Conservation (phyloP, 2,797 vertebrate genomes). For the Darevskia mixta region DNA sequence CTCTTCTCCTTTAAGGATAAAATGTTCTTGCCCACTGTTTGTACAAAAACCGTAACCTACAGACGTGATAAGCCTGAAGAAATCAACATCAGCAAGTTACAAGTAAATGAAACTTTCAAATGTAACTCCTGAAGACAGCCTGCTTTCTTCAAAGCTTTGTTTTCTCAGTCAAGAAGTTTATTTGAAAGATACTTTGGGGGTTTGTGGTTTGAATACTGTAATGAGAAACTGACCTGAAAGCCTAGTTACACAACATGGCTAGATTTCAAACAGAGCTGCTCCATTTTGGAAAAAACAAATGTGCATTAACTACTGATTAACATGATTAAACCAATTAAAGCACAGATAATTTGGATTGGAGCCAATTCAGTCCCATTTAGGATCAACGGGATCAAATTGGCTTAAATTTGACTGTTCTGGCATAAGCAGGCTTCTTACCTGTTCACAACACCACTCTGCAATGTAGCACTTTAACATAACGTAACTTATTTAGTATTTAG, state of each 20-base stretch:
- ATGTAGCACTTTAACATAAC: constrained; percentile 84
- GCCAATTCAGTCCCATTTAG: constrained; percentile 6
- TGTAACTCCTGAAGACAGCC: constrained; percentile 79
- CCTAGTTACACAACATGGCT: constrained; percentile 70
- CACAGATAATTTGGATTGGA: background rate
- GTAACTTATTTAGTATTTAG: constrained; percentile 82
- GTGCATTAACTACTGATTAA: constrained; percentile 86
- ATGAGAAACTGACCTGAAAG: constrained; percentile 64
- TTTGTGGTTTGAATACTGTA: constrained; percentile 65
- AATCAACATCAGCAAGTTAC: constrained; percentile 90
- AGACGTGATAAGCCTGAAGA: constrained; percentile 90
- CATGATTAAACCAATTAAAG: constrained; percentile 38
- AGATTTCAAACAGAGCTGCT: constrained; percentile 79
- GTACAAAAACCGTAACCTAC: constrained; percentile 93
- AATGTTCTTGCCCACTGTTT: constrained; percentile 88
- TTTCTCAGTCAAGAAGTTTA: constrained; percentile 35
- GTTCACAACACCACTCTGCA: background rate
- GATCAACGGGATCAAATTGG: constrained; percentile 67
- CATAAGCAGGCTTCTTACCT: background rate
- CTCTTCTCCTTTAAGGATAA: constrained; percentile 85
- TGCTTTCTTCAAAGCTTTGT: constrained; percentile 61
- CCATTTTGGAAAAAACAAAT: constrained; percentile 77
- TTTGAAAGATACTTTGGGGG: constrained; percentile 53
- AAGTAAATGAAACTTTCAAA: constrained; percentile 83
- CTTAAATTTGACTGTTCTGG: constrained; percentile 2